Evolutionary conservation across 2,113 vertebrate species (phyloP).

Genomic region (Egretta garzetta): DNA sequence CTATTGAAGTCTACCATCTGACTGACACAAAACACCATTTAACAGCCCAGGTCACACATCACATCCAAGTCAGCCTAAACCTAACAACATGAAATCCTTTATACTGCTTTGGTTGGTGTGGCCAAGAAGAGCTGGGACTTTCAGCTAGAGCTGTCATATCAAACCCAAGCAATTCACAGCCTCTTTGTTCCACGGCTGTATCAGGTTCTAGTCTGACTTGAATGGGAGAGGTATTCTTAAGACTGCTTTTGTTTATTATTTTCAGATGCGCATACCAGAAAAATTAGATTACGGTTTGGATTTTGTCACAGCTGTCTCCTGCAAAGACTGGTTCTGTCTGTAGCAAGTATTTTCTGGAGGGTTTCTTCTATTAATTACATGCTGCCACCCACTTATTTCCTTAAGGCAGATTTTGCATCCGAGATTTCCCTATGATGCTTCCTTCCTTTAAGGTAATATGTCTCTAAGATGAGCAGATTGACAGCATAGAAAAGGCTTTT

Average conservation of each 20-base stretch:
- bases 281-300: constrained; percentile 59
- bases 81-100: neutral
- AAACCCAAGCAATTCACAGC: neutral
- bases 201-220: constrained; percentile 47
- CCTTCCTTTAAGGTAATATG: constrained; percentile 9
- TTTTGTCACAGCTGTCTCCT: constrained; percentile 60
- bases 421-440: constrained; percentile 40
- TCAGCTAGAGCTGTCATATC: neutral
- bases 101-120: neutral
- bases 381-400: constrained; percentile 61
- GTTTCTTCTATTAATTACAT: constrained; percentile 61
- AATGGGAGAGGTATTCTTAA: constrained; percentile 38
- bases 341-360: constrained; percentile 56
- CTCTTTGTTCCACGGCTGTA: constrained; percentile 10
- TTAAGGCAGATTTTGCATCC: constrained; percentile 55
- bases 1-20: neutral
- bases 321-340: constrained; percentile 51
- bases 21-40: neutral
- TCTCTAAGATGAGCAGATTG: neutral
- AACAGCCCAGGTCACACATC: neutral
- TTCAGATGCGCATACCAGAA: constrained; percentile 55
- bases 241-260: constrained; percentile 58
- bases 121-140: neutral
- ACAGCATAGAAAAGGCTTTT: neutral
- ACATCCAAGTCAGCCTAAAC: neutral